Evolutionary conservation across 2,113 vertebrate species (phyloP).

Genomic region (Patagioenas fasciata): DNA sequence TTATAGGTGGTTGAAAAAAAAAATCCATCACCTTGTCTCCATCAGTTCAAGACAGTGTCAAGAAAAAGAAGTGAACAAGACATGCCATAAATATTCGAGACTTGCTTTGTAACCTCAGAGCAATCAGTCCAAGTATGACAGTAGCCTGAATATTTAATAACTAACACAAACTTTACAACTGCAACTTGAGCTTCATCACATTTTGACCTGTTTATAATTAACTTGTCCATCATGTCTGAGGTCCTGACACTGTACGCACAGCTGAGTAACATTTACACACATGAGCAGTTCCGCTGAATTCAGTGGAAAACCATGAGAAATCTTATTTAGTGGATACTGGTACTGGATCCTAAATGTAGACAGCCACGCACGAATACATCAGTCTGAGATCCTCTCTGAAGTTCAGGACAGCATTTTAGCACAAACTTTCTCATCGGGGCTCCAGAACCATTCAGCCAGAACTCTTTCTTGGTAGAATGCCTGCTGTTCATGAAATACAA

Average conservation of each 20-base stretch:
- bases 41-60: neutral
- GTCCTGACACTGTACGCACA: neutral
- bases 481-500: neutral
- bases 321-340: neutral
- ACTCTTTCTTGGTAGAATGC: neutral
- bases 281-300: neutral
- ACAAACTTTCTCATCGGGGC: neutral
- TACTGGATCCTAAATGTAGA: neutral
- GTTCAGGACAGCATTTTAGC: neutral
- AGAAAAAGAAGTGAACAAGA: constrained; percentile 8
- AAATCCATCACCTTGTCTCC: neutral
- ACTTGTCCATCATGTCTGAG: neutral
- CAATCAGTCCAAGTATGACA: neutral
- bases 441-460: neutral
- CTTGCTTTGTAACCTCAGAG: constrained; percentile 3
- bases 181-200: neutral
- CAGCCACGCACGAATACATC: neutral
- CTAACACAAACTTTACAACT: neutral
- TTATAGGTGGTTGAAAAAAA: neutral
- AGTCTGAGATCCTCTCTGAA: neutral
- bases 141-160: constrained; percentile 48
- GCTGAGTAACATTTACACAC: neutral
- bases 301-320: neutral
- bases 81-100: constrained; percentile 18
- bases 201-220: constrained; percentile 34